Base-by-base conservation (phyloP, 2,888 invertebrate genomes). In the Listrodromus nycthemerus region DNA sequence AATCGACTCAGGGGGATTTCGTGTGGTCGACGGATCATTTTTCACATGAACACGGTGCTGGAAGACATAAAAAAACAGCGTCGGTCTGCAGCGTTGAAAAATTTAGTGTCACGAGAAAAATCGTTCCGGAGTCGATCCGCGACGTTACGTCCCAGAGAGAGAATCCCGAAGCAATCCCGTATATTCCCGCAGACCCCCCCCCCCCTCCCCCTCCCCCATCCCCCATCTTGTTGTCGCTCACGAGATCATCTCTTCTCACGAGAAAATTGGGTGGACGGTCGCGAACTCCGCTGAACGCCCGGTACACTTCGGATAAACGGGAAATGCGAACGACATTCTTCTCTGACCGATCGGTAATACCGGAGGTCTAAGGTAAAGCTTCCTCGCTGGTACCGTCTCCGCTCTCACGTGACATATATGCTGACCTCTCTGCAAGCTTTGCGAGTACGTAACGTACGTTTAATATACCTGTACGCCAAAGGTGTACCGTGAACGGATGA, bases 101-200 rank as follows among this genome's bases (percentile, higher is more conserved):
- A 63, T 58, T 19, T 58, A 55, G 67, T 58, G 80, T 30, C 21
- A 21, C 48, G 55, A n/a, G 58, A 50, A 13, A 30, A 48, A 61
- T 71, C 71, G 77, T 82, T 65, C 13, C 66, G 74, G 76, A 78
- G 85, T 84, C 77, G 86, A 86, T 83, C 71, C 65, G 33, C 52
- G n/a, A n/a, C 52, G 48, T 70, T 77, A 4, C 3, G 81, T 82
- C 76, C 66, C 30, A 70, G 65, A 41, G 69, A 86, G 85, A 81
- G 82, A 84, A 87, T 77, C 87, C 86, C 83, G 63, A 86, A 83
- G 89, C 88, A 89, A 89, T 89, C 88, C 71, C 86, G 71, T 55
- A 74, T 83, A 86, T 88, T 88, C 21, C 30, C 16, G 55, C 52
- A 10, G 70, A 63, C 41, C 24, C 41, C 30, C 33, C 48, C 45